Conservation (phyloP, 2,888 invertebrate species). For the Papilio demoleus region DNA sequence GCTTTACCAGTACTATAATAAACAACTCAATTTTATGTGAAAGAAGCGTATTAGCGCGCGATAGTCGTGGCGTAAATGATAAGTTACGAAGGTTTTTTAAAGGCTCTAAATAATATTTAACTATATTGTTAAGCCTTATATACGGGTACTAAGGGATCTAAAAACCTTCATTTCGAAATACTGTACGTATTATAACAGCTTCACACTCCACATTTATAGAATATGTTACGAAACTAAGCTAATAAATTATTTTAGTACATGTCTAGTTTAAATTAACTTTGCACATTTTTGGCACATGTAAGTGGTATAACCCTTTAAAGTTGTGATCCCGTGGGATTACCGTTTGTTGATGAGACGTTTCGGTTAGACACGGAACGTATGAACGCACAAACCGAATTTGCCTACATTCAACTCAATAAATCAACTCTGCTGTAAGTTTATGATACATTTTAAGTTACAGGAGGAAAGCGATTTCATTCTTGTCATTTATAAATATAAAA, state of each 20-base stretch:
- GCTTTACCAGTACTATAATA: too few species aligned
- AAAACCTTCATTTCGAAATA: not conserved
- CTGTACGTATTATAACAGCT: not conserved
- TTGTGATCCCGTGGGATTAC: conserved; percentile 60
- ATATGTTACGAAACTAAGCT: conserved; percentile 3
- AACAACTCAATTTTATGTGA: too few species aligned
- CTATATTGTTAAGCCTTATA: not conserved
- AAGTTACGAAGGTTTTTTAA: too few species aligned
- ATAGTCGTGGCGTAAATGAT: too few species aligned
- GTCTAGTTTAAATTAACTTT: conserved; percentile 36
- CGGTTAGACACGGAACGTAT: conserved; percentile 71
- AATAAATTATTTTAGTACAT: conserved; percentile 31
- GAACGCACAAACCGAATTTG: conserved; percentile 70
- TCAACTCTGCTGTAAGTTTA: conserved; percentile 65
- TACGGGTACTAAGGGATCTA: not conserved
- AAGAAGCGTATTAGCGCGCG: too few species aligned
- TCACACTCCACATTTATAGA: not conserved
- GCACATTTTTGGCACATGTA: conserved; percentile 37
- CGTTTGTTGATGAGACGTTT: conserved; percentile 70
- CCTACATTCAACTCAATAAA: too few species aligned
- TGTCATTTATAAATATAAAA: too few species aligned
- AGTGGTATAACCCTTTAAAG: conserved; percentile 44
- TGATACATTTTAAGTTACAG: conserved; percentile 47
- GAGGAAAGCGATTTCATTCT: conserved; percentile 46
- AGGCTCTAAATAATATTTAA: too few species aligned